Conservation (phyloP, 2,113 vertebrate genomes). For the Ploceus nigricollis region DNA sequence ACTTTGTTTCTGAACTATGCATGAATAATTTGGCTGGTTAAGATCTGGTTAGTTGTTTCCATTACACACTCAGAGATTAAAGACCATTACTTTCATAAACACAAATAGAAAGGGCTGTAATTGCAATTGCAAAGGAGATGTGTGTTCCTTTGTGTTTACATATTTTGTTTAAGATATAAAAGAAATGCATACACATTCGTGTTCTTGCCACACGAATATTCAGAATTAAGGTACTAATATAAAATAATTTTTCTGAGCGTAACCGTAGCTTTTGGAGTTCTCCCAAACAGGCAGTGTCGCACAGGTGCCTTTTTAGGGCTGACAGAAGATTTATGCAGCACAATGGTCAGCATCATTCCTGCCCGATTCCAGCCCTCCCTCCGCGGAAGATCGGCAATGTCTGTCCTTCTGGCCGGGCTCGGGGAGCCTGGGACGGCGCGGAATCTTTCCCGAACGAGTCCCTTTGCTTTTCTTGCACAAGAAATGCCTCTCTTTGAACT, state of each 20-base stretch:
- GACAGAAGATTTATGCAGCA: background rate
- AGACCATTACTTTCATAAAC: fast-evolving
- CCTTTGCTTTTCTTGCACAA: fast-evolving
- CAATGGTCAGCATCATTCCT: fast-evolving
- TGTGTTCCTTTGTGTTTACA: fast-evolving
- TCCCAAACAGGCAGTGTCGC: fast-evolving
- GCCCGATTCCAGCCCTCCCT: background rate
- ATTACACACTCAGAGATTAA: background rate
- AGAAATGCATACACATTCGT: no score
- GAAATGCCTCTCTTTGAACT: fast-evolving
- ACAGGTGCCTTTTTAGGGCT: background rate
- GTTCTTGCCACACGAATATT: fast-evolving
- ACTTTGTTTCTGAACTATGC: background rate
- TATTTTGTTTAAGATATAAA: background rate
- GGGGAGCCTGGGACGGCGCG: fast-evolving
- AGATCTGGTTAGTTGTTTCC: background rate
- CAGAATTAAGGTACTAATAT: background rate
- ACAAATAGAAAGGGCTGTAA: background rate
- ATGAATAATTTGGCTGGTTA: background rate
- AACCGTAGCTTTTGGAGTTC: fast-evolving
- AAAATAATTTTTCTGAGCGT: fast-evolving
- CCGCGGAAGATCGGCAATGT: fast-evolving
- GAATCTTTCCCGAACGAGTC: fast-evolving
- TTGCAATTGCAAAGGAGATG: no score
- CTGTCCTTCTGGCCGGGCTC: background rate